Evolutionary conservation across 2,888 invertebrate species (phyloP).

Genomic region (Neuroscelio doddi): DNA sequence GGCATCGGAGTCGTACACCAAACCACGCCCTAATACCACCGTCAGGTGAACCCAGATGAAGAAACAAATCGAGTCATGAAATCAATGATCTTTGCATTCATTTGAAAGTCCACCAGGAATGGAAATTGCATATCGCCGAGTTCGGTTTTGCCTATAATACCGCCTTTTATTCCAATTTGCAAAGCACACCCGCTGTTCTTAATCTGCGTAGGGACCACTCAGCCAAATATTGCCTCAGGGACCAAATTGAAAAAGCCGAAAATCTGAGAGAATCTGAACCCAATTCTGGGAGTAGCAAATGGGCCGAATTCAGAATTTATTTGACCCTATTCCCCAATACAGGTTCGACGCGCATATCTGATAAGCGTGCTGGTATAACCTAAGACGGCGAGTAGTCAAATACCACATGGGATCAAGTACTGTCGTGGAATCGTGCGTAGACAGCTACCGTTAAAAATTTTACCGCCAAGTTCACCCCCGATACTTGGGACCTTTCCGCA

Average conservation of each 20-base stretch:
- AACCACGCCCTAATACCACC: conserved; percentile 10
- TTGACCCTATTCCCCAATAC: too few relatives aligned
- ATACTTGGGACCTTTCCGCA: background rate
- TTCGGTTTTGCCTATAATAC: conserved; percentile 34
- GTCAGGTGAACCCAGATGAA: conserved; percentile 8
- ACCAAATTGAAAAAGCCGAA: too few relatives aligned
- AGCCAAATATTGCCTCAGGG: background rate
- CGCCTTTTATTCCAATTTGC: conserved; percentile 14
- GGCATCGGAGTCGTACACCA: background rate
- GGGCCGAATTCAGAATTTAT: too few relatives aligned
- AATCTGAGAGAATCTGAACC: too few relatives aligned
- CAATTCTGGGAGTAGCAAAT: too few relatives aligned
- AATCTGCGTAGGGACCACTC: conserved; percentile 9
- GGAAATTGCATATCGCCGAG: conserved; percentile 21
- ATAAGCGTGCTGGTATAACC: background rate
- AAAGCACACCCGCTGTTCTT: conserved; percentile 9
- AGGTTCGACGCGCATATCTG: too few relatives aligned
- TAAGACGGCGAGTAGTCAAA: too few relatives aligned
- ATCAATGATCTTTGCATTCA: conserved; percentile 18
- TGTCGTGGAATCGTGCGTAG: background rate
- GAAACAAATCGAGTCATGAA: conserved; percentile 14
- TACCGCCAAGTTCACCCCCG: background rate
- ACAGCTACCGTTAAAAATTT: background rate
- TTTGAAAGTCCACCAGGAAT: conserved; percentile 15
- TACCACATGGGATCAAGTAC: too few relatives aligned